A percentile compares a stretch with the other conserved stretches of the same genome.
phyloP scores from a whole-genome alignment of 1,140 invertebrate genomes.

The Nasonia giraulti region DNA sequence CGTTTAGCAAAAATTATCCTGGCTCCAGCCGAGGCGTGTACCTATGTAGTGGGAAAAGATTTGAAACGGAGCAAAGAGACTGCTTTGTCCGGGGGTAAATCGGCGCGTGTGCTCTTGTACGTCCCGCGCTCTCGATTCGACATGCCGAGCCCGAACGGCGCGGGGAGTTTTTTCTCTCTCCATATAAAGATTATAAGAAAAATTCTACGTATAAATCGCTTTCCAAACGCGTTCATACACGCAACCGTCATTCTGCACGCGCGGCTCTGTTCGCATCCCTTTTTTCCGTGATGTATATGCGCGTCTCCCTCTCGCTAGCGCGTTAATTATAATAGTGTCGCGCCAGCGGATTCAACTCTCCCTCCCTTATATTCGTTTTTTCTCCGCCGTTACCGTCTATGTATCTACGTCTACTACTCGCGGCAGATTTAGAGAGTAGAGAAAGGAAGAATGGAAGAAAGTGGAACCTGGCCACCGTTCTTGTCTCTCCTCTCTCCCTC shows the following conservation, averaged over 20 bases:
- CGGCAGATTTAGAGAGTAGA: not conserved
- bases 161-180: not conserved
- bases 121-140: constrained; percentile 37
- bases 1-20: not conserved
- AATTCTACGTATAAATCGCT: not conserved
- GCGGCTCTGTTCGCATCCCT: not conserved
- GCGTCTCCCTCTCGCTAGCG: too few relatives aligned
- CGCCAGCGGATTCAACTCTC: too few relatives aligned
- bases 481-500: not conserved
- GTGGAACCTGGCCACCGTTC: not conserved
- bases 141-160: not conserved
- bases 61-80: not conserved
- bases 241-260: not conserved
- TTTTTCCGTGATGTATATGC: not conserved
- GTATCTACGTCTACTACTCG: not conserved
- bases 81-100: not conserved
- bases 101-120: not conserved
- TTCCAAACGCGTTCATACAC: not conserved
- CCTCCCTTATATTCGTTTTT: too few relatives aligned
- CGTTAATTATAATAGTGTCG: constrained; percentile 56
- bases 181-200: not conserved
- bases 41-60: not conserved
- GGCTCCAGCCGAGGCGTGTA: not conserved
- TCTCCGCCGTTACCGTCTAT: not conserved
- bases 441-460: constrained; percentile 11